Conservation (phyloP, 2,797 vertebrate species). For the Sciurus vulgaris region DNA sequence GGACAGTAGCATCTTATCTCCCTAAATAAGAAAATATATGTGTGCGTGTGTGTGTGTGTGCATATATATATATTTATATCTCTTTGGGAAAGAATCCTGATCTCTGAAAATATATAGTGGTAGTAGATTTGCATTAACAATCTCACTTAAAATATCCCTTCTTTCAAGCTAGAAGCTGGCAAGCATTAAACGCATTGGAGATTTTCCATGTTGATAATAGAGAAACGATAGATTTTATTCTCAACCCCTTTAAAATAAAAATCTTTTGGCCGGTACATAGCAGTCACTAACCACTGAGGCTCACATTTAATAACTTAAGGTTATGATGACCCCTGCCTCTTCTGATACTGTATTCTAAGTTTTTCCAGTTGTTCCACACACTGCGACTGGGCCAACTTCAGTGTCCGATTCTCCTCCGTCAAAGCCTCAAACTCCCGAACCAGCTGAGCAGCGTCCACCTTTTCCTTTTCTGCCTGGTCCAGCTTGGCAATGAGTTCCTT, state of each 20-base stretch:
- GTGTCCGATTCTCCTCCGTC: slow-evolving; percentile 94
- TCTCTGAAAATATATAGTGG: slow-evolving; percentile 48
- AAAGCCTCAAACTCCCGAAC: slow-evolving; percentile 95
- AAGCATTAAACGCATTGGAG: slow-evolving; percentile 85
- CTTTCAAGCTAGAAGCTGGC: slow-evolving; percentile 42
- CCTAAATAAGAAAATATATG: slow-evolving; percentile 45
- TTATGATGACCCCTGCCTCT: slow-evolving; percentile 95
- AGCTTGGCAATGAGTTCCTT: slow-evolving; percentile 95
- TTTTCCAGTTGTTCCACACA: slow-evolving; percentile 95
- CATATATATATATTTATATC: background rate
- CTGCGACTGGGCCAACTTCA: slow-evolving; percentile 94
- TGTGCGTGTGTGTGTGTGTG: too few relatives aligned
- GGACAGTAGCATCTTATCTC: background rate
- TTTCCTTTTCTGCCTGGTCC: slow-evolving; percentile 95
- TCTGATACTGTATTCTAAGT: slow-evolving; percentile 92
- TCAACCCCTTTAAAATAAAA: slow-evolving; percentile 71
- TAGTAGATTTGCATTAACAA: slow-evolving; percentile 22
- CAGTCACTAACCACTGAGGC: slow-evolving; percentile 63
- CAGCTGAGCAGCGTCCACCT: slow-evolving; percentile 92
- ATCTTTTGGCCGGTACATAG: slow-evolving; percentile 75
- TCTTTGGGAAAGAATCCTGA: slow-evolving; percentile 53
- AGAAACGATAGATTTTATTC: slow-evolving; percentile 79
- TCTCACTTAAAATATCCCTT: slow-evolving; percentile 51
- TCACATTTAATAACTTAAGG: slow-evolving; percentile 78
- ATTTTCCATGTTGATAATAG: slow-evolving; percentile 77